Conservation (phyloP, 2,113 vertebrate species). For the Vireo altiloquus region DNA sequence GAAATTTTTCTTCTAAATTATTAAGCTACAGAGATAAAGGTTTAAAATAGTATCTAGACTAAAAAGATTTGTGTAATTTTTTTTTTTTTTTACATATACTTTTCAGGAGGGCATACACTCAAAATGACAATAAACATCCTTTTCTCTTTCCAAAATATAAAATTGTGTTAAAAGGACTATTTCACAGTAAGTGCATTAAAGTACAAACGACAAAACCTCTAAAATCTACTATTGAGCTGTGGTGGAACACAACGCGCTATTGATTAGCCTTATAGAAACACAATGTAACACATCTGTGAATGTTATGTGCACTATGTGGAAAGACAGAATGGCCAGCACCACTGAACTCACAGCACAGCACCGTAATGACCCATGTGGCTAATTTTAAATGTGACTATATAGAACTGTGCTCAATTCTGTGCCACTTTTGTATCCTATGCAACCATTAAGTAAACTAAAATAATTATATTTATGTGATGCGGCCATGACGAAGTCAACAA, state of each 20-base stretch:
- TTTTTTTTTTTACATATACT: background rate
- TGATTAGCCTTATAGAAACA: background rate
- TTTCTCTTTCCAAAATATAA: background rate
- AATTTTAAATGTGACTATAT: background rate
- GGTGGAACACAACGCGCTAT: background rate
- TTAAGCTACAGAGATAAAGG: background rate
- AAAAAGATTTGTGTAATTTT: background rate
- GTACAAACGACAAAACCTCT: background rate
- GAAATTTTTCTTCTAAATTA: background rate
- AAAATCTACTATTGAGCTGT: background rate
- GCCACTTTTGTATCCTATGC: background rate
- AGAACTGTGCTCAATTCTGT: background rate
- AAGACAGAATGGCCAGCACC: background rate
- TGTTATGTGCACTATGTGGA: background rate
- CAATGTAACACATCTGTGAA: background rate
- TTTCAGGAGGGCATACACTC: background rate
- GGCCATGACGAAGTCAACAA: background rate
- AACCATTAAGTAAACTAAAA: background rate
- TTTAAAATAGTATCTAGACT: background rate
- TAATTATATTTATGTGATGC: background rate
- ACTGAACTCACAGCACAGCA: background rate
- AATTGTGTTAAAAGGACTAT: background rate
- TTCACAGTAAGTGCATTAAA: background rate
- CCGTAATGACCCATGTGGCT: background rate
- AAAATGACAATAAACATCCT: background rate